Evolutionary conservation across 2,113 vertebrate genomes (phyloP).

Genomic region (Ochotona princeps): DNA sequence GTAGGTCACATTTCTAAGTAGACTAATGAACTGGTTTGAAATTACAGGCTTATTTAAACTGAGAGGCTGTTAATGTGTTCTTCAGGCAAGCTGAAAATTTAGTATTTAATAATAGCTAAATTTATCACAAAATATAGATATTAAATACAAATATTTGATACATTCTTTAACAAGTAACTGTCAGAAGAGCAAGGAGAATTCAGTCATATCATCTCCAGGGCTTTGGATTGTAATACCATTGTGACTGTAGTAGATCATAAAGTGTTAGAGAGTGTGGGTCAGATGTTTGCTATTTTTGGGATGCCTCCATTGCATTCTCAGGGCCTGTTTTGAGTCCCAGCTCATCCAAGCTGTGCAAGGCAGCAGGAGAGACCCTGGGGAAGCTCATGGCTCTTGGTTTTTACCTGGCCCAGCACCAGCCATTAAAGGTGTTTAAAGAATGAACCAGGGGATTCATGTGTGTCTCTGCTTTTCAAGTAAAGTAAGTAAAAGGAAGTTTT

Average conservation of each 20-base stretch:
- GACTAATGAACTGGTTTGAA: neutral
- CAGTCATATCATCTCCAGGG: neutral
- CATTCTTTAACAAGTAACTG: neutral
- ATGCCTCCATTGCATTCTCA: too few species aligned
- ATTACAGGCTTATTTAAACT: neutral
- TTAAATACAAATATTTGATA: neutral
- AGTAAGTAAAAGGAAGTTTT: neutral
- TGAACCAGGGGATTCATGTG: too few species aligned
- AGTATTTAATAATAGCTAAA: slow-evolving; percentile 18
- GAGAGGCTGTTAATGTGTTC: neutral
- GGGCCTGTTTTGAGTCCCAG: too few species aligned
- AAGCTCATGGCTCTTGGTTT: too few species aligned
- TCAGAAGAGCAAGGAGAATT: neutral
- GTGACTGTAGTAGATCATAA: neutral
- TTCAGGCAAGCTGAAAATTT: slow-evolving; percentile 6
- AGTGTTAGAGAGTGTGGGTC: neutral
- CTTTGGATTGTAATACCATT: neutral
- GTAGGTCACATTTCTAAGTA: neutral
- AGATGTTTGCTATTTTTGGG: too few species aligned
- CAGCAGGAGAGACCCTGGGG: too few species aligned
- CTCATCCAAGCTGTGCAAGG: too few species aligned
- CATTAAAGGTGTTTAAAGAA: too few species aligned
- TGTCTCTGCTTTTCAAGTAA: too few species aligned
- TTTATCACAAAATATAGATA: neutral
- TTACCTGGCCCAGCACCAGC: too few species aligned